These are phyloP conservation scores for Willowsia nigromaculata DNA, from an alignment of 2,888 invertebrate species.

Conservation along the genomic window DNA sequence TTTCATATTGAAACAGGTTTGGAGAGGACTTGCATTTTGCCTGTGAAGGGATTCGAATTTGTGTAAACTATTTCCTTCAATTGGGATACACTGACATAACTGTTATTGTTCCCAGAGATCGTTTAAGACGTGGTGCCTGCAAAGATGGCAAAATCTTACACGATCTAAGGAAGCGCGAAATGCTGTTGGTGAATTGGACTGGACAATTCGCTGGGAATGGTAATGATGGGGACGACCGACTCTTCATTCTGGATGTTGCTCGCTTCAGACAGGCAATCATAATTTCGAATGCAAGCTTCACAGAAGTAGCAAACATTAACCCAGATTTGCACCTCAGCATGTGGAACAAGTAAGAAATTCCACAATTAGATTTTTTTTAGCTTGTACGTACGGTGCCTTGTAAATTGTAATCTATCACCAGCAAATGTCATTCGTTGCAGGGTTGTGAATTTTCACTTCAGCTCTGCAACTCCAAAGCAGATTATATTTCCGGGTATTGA, in stretches of 20 bases:
- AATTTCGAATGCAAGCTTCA: background rate
- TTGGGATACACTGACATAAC: background rate
- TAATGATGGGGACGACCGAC: background rate
- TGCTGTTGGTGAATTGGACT: background rate
- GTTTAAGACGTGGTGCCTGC: background rate
- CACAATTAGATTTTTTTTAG: too few relatives aligned
- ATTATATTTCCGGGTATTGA: background rate
- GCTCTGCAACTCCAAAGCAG: background rate
- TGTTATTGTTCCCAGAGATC: background rate
- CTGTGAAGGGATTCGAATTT: background rate
- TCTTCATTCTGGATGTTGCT: background rate
- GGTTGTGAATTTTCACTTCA: background rate
- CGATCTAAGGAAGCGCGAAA: background rate
- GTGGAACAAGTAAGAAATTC: background rate
- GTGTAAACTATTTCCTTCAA: background rate
- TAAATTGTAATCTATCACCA: too few relatives aligned
- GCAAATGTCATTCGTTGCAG: background rate
- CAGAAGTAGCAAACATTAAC: background rate
- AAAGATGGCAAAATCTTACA: background rate
- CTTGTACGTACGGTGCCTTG: too few relatives aligned
- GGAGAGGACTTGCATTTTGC: conserved; percentile 8
- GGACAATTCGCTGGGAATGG: background rate
- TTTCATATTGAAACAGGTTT: background rate
- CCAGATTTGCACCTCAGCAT: background rate
- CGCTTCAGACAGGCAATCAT: background rate